Base-by-base conservation (phyloP, 1,140 invertebrate species). In the Drosophila bifasciata region DNA sequence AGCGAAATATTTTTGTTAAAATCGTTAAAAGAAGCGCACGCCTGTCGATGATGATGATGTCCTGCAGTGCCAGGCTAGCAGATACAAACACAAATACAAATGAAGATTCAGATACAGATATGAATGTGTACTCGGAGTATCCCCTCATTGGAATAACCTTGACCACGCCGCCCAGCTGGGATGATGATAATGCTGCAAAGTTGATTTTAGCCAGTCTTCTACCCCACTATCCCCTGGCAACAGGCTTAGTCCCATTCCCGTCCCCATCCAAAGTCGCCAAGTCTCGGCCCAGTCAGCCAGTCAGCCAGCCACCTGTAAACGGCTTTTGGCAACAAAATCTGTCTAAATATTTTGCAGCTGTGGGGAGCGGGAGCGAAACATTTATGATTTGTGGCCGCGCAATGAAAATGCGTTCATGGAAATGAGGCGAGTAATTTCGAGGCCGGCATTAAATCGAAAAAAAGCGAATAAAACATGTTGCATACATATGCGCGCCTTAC, bases 1-100 rank as follows among this genome's bases (percentile, higher is more conserved):
- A 88, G 64, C 74, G 69, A 70, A 76, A 83, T 76, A 81, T 81
- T 76, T 69, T 88, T 88, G 66, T 86, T 86, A 74, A 88, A 88
- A 86, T 86, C 83, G 78, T 86, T 86, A 86, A 86, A 86, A 81
- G 68, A 72, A 81, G 77, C 83, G 74, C 81, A 52, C 81, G 81
- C 74, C 83, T 83, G 73, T 64, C 81, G 72, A 86, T 75, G 77
- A 57, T 79, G 80, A 80, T 85, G 83, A 88, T 83, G 71, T 88
- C 83, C 83, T 88, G 83, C 79, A 76, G 83, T 49, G 83, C 63
- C 32, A 46, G 39, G 32, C 64, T 69, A 50, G 25, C 48, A 76
- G 17, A 52, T 49, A 60, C 70, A 80, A 39, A 49, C 23, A 39
- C 50, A 61, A 56, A 44, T 32, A 40, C 51, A 73, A 25, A 40